Base-by-base conservation (phyloP, 2,888 invertebrate species). In the Lepetodrilus schrolli region DNA sequence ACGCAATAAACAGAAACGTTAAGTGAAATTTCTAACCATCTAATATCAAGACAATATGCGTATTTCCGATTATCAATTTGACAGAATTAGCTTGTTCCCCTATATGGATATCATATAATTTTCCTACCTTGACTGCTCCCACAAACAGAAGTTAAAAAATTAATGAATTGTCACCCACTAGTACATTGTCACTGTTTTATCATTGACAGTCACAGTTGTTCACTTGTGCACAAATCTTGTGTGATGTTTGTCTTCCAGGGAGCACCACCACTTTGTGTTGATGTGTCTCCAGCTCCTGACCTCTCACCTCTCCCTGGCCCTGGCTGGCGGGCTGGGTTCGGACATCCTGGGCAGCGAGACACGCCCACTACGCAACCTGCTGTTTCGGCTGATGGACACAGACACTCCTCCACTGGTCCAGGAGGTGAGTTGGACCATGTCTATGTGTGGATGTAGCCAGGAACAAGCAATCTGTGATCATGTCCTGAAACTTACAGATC, bases 241-340 rank as follows among this genome's bases (percentile, higher is more conserved):
- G 36, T 36, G 10, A 1, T 20, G 36, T 36, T 38, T 17, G 66
- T 43, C 73, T 78, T 83, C 38, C 83, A 91, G 91, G 50, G 93
- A 93, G 66, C 93, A 93, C 80, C 91, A 93, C 74, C 89, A 92
- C 76, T 93, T 93, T 88, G 93, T 93, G 8, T 86, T 92, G 71
- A 88, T 93, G 34, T 93, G 92, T 81, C 87, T 93, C 70, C 92
- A 92, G 80, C 90, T 93, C 65, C 88, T 94, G 13, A 92, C 91
- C 77, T 92, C 93, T 2, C 93, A 93, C 89, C 90, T 93, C 74
- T 92, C 92, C 49, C 88, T 93, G 74, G 93, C 93, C 58, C 90
- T 92, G 50, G 91, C 90, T 74, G 92, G 92, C 43, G 92, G 92
- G 51, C 84, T 91, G 66, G 90, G 92, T 10, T 91, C 90, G 65